Percentiles rank a stretch among this genome's conserved stretches.
Conservation (phyloP, 2,113 vertebrate genomes). For the Urocynchramus pylzowi region DNA sequence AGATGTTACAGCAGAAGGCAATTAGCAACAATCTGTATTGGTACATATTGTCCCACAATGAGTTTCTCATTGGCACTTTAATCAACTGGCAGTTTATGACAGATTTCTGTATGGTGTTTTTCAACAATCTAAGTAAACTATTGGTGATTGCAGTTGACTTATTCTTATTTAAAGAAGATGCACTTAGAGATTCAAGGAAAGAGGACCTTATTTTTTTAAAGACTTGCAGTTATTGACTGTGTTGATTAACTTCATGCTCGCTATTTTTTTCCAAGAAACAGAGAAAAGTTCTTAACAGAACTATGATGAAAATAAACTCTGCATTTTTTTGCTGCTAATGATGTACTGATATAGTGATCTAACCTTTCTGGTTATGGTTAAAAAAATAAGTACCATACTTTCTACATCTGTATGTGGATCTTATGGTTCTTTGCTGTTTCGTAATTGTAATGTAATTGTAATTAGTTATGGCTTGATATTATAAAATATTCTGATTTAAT, state of each 20-base stretch:
- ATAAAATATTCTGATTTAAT: not conserved
- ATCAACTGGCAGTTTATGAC: not conserved
- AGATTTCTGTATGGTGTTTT: not conserved
- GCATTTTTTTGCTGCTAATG: not conserved
- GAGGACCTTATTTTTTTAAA: not conserved
- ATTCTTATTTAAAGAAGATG: not conserved
- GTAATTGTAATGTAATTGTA: not conserved
- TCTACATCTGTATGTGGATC: not conserved
- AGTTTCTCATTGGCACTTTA: not conserved
- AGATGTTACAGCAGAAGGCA: not conserved
- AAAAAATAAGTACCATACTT: not conserved
- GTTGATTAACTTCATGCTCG: not conserved
- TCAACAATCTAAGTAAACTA: not conserved
- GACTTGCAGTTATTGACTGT: not conserved
- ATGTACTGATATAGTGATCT: not conserved
- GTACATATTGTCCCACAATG: not conserved
- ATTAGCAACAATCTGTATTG: not conserved
- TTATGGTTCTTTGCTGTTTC: not conserved
- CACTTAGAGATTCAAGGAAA: not conserved
- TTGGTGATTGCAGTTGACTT: not conserved
- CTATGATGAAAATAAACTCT: not conserved
- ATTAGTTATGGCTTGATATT: not conserved
- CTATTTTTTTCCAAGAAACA: not conserved
- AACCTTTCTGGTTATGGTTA: not conserved
- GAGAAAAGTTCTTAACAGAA: not conserved